Base-by-base conservation (phyloP, 2,113 vertebrate genomes). In the Podarcis cretensis region DNA sequence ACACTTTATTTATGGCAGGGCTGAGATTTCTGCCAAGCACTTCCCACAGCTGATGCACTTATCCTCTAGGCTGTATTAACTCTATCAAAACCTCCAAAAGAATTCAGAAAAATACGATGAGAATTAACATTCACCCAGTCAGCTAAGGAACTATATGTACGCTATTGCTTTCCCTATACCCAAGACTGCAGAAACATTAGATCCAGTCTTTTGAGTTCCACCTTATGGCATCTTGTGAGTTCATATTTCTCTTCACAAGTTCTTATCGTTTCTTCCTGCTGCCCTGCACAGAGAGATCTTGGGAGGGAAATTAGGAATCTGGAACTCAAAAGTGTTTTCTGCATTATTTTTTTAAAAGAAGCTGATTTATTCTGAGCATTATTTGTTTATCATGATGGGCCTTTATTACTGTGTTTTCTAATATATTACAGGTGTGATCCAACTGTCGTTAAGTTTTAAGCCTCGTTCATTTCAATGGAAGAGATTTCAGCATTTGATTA, bases 241-340 rank as follows among this genome's bases (percentile, higher is more conserved):
- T 75, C n/a, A 74, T 18, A 75, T 6, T 37, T 35, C 32, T 75
- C n/a, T 21, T 18, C 32, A 6, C 5, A 35, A 35, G 16, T 20
- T 32, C 7, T 20, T 37, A 10, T 30, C 30, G 0, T 74, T 74
- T 5, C 32, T 69, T 10, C 30, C 66, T 69, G 20, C 65, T 32
- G 1, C n/a, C 68, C 20, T 74, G 90, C n/a, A 69, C 1, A 3
- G 48, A 48, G 21, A 1, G 0, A 0, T 27, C 63, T 43, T 0
- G 0, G 87, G 76, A 78, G 37, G 20, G 16, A 35, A 76, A 40
- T 76, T 9, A 76, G 35, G 21, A 76, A 76, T 5, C 1, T 7
- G 37, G 20, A 76, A 12, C 1, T 8, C 8, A 23, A 5, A 76
- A 76, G 37, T 40, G 20, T 76, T 21, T 75, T 35, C 18, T 35